These are phyloP conservation scores for Ctenopoma kingsleyae DNA, from an alignment of 2,797 vertebrate genomes.

Conservation along the genomic window DNA sequence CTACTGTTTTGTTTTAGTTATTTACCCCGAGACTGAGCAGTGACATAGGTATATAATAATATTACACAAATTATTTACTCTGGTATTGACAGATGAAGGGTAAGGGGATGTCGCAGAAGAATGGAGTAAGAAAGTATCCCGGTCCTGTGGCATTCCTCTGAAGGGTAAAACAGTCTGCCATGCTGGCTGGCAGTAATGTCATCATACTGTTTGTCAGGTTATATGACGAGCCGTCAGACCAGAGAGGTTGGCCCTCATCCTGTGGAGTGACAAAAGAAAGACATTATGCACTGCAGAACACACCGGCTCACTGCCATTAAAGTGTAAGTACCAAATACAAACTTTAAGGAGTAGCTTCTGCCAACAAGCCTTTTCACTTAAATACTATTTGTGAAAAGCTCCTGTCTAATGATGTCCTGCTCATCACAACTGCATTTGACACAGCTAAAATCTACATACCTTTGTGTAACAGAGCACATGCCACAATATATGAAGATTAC, in stretches of 20 bases:
- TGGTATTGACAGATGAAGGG: conserved; percentile 92
- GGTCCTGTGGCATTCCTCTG: conserved; percentile 87
- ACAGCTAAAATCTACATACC: too few species aligned
- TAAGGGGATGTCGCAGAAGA: conserved; percentile 88
- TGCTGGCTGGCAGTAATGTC: conserved; percentile 82
- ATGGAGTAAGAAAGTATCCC: conserved; percentile 87
- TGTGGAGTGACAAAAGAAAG: conserved; percentile 61
- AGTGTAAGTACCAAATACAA: conserved; percentile 37
- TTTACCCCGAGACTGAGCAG: background rate
- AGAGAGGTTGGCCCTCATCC: conserved; percentile 85
- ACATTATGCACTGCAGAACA: background rate
- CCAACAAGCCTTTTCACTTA: conserved; percentile 10
- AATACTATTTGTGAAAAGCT: conserved; percentile 19
- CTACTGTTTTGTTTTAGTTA: background rate
- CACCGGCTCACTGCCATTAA: conserved; percentile 12
- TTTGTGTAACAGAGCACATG: background rate
- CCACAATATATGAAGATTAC: background rate
- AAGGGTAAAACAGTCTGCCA: conserved; percentile 90
- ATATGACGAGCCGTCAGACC: conserved; percentile 88
- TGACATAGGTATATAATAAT: background rate
- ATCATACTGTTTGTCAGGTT: conserved; percentile 74
- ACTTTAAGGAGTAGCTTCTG: conserved; percentile 38
- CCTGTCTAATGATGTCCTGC: background rate
- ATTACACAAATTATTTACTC: conserved; percentile 80
- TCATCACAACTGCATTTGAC: background rate